A percentile compares a stretch with the other conserved stretches of the same genome.
Conservation (phyloP, 92 coral and sea anemone genomes). For the Phenganax marumi region DNA sequence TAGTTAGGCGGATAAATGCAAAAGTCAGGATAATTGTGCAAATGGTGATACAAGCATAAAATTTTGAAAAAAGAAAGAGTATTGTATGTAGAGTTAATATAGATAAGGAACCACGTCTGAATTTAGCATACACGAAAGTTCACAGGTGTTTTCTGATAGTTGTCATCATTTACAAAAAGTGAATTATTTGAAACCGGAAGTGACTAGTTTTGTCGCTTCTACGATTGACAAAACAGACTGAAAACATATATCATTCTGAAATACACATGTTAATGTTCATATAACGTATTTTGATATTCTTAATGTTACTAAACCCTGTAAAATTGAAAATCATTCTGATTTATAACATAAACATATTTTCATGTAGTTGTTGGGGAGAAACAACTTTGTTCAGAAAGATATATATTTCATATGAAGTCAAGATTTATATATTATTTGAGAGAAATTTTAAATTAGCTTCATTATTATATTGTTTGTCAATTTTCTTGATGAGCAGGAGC, state of each 20-base stretch:
- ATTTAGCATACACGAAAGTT: background rate
- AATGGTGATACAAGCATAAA: conserved; percentile 7
- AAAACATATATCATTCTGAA: too few relatives aligned
- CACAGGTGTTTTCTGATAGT: background rate
- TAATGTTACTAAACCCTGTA: too few relatives aligned
- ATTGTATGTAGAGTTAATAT: background rate
- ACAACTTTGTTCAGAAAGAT: too few relatives aligned
- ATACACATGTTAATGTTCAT: too few relatives aligned
- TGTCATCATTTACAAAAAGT: conserved; percentile 1
- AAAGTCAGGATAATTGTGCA: background rate
- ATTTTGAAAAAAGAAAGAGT: background rate
- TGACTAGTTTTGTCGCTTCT: background rate
- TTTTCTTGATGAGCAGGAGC: background rate
- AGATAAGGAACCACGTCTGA: conserved; percentile 4
- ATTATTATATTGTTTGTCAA: background rate
- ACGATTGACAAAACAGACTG: too few relatives aligned
- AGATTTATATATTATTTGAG: background rate
- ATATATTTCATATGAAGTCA: too few relatives aligned
- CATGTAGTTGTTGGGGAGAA: too few relatives aligned
- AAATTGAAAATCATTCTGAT: too few relatives aligned
- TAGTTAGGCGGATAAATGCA: too few relatives aligned
- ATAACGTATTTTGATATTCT: too few relatives aligned
- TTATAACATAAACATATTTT: too few relatives aligned
- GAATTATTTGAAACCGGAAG: background rate
- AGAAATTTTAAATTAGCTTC: background rate